Conservation (phyloP, 2,797 vertebrate genomes). For the Pantherophis vulpinus region DNA sequence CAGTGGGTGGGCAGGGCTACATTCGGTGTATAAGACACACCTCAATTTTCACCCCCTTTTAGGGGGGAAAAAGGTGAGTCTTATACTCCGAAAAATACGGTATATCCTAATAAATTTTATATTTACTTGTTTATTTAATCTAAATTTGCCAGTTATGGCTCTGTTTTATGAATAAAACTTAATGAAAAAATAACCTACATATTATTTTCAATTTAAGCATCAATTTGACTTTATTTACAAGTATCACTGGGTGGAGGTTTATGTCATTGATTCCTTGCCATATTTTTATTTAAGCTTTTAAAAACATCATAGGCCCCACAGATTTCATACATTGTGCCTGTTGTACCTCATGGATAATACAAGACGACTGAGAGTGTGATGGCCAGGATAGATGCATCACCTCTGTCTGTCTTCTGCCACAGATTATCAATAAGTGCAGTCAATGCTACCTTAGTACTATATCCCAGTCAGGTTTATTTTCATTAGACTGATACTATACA, state of each 20-base stretch:
- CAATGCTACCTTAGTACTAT: neutral
- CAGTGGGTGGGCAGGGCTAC: too few relatives aligned
- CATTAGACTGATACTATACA: neutral
- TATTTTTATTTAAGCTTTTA: neutral
- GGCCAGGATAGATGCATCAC: neutral
- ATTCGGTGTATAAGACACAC: too few relatives aligned
- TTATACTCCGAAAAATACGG: too few relatives aligned
- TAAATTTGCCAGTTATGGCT: neutral
- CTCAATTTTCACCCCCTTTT: too few relatives aligned
- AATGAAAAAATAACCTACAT: neutral
- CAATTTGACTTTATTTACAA: neutral
- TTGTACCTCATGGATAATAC: neutral
- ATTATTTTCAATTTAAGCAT: neutral
- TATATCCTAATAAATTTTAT: neutral
- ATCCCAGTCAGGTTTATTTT: neutral
- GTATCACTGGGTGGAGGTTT: neutral
- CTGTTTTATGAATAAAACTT: neutral
- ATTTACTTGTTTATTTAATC: neutral
- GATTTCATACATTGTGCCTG: neutral
- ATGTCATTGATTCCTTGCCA: neutral
- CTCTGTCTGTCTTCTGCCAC: neutral
- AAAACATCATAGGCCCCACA: neutral
- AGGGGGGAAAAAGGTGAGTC: too few relatives aligned
- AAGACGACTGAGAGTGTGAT: neutral
- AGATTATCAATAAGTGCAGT: neutral